Conservation (phyloP, 2,113 vertebrate genomes). For the Cricetomys ansorgei region DNA sequence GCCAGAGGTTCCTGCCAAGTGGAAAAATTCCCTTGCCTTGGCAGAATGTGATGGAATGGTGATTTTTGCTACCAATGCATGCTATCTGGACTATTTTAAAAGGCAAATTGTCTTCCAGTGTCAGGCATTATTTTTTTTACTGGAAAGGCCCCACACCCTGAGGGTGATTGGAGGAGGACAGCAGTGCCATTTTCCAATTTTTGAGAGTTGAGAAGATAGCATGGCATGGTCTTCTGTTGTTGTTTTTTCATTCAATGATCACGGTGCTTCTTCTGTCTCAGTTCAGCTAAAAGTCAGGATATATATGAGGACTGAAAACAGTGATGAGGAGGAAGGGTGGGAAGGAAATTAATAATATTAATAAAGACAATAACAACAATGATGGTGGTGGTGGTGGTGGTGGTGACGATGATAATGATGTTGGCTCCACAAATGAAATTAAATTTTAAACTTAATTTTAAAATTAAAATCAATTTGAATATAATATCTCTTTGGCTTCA, state of each 20-base stretch:
- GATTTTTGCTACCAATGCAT: not conserved
- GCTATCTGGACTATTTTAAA: constrained; percentile 34
- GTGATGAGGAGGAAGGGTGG: not conserved
- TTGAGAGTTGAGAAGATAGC: not conserved
- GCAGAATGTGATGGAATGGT: not conserved
- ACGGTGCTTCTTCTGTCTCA: not conserved
- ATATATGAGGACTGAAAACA: not conserved
- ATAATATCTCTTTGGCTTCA: not conserved
- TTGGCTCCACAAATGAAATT: no score
- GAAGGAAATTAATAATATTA: no score
- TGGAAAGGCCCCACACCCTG: not conserved
- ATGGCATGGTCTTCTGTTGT: not conserved
- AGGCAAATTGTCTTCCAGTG: not conserved
- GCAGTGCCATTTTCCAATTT: not conserved
- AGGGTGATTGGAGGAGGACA: not conserved
- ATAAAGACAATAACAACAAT: not conserved
- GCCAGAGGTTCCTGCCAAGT: not conserved
- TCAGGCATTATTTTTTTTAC: not conserved
- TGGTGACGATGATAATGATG: not conserved
- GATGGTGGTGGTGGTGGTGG: no score
- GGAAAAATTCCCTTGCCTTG: not conserved
- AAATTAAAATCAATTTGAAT: not conserved
- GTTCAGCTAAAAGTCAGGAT: constrained; percentile 7
- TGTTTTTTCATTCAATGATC: not conserved
- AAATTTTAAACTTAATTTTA: no score